Evolutionary conservation across 2,113 vertebrate species (phyloP).

Genomic region (Pseudopodoces humilis): DNA sequence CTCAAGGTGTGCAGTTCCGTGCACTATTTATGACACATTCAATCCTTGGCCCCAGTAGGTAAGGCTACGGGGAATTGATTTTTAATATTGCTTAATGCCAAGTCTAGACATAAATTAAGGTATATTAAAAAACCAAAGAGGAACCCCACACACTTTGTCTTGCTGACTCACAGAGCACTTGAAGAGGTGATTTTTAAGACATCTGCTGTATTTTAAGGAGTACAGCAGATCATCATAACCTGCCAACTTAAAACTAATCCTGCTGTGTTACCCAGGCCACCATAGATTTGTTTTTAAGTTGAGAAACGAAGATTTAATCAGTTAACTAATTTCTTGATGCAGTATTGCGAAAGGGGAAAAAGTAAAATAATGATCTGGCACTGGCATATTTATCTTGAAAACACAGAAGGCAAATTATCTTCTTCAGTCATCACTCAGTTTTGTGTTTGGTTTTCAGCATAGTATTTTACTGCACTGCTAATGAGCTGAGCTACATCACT

Average conservation of each 20-base stretch:
- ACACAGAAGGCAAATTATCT: not conserved
- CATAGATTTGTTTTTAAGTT: not conserved
- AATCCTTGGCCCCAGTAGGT: not conserved
- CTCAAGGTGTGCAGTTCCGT: not conserved
- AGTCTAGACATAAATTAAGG: constrained; percentile 1
- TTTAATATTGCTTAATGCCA: constrained; percentile 6
- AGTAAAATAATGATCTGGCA: not conserved
- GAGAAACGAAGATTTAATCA: not conserved
- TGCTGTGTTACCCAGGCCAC: not conserved
- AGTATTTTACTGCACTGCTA: not conserved
- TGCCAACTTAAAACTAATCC: not conserved
- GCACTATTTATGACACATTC: not conserved
- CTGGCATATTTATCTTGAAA: not conserved
- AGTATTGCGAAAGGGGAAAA: not conserved
- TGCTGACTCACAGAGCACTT: not conserved
- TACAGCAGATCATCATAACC: not conserved
- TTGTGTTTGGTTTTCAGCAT: not conserved
- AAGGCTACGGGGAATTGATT: not conserved
- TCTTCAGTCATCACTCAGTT: not conserved
- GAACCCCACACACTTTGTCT: not conserved
- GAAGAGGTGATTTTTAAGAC: not conserved
- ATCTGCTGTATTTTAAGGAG: not conserved
- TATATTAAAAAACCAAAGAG: not conserved
- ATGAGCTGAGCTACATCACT: not conserved
- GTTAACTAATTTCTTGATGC: not conserved